Conservation (phyloP, 2,797 vertebrate species). For the Ptychadena robeensis region DNA sequence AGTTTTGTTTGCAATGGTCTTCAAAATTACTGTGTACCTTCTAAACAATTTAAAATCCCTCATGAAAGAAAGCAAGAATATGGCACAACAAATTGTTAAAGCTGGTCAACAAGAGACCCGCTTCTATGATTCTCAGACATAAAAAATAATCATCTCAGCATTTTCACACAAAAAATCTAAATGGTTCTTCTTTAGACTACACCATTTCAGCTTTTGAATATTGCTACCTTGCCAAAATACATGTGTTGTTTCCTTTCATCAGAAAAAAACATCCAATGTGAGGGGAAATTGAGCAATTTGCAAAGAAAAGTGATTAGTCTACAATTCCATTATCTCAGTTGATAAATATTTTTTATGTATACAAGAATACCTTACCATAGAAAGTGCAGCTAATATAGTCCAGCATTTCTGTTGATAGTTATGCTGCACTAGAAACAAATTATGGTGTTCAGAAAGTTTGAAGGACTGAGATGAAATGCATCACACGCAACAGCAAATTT, state of each 20-base stretch:
- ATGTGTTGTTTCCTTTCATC: conserved; percentile 18
- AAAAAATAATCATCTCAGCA: conserved; percentile 2
- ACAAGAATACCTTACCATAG: conserved; percentile 65
- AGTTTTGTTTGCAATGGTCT: background rate
- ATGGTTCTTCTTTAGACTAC: conserved; percentile 4
- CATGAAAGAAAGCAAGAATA: background rate
- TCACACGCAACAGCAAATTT: conserved; percentile 77
- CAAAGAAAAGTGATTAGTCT: conserved; percentile 65
- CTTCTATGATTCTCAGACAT: background rate
- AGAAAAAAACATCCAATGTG: conserved; percentile 37
- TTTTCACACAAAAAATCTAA: conserved; percentile 14
- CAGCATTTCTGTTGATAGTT: conserved; percentile 72
- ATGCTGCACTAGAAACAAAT: conserved; percentile 76
- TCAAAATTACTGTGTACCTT: background rate
- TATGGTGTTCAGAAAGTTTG: conserved; percentile 80
- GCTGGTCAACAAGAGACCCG: background rate
- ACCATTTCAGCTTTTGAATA: conserved; percentile 12
- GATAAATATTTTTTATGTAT: conserved; percentile 59
- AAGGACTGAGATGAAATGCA: conserved; percentile 77
- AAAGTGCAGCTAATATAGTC: conserved; percentile 75
- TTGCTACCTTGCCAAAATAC: conserved; percentile 27
- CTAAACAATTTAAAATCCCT: background rate
- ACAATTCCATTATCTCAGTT: conserved; percentile 67
- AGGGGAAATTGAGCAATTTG: conserved; percentile 54
- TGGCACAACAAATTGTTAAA: background rate